Percentiles rank a stretch among this genome's conserved stretches.
These are phyloP conservation scores for Drosophila greeni DNA, from an alignment of 2,888 invertebrate genomes.

Conservation along the genomic window DNA sequence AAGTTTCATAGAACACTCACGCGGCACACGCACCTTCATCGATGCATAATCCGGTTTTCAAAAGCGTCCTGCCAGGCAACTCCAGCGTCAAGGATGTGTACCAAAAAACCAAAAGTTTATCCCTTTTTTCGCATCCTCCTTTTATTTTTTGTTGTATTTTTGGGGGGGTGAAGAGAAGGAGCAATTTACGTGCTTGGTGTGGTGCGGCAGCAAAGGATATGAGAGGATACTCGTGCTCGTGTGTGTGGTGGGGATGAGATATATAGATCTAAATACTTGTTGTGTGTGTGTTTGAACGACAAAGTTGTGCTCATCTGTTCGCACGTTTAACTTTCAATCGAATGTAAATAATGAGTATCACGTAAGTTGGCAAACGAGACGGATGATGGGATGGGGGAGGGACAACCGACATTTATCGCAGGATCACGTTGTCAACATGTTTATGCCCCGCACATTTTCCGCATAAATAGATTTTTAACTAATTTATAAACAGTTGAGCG, in stretches of 20 bases:
- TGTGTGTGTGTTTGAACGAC: slow-evolving; percentile 37
- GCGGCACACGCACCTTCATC: slow-evolving; percentile 42
- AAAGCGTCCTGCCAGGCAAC: slow-evolving; percentile 41
- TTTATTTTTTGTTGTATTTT: slow-evolving; percentile 9
- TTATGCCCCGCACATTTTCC: slow-evolving; percentile 43
- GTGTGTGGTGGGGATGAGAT: slow-evolving; percentile 7
- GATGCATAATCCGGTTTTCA: slow-evolving; percentile 65
- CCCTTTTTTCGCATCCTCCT: slow-evolving; percentile 33
- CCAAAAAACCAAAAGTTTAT: slow-evolving; percentile 62
- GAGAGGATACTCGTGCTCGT: slow-evolving; percentile 10
- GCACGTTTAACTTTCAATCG: slow-evolving; percentile 74
- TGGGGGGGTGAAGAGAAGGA: slow-evolving; percentile 33
- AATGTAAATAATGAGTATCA: slow-evolving; percentile 71
- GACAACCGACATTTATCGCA: slow-evolving; percentile 13
- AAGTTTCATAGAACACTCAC: slow-evolving; percentile 50
- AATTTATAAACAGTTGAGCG: slow-evolving; percentile 46
- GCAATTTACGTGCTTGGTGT: slow-evolving; percentile 61
- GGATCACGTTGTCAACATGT: slow-evolving; percentile 34
- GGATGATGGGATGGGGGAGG: not conserved
- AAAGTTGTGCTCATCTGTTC: slow-evolving; percentile 64
- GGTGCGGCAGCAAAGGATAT: slow-evolving; percentile 42
- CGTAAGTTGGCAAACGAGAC: slow-evolving; percentile 48
- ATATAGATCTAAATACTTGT: slow-evolving; percentile 35
- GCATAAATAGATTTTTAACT: slow-evolving; percentile 57
- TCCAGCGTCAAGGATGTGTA: slow-evolving; percentile 35